Conservation (phyloP, 35 echinoderm and acorn worm genomes). For the Hemicentrotus pulcherrimus region DNA sequence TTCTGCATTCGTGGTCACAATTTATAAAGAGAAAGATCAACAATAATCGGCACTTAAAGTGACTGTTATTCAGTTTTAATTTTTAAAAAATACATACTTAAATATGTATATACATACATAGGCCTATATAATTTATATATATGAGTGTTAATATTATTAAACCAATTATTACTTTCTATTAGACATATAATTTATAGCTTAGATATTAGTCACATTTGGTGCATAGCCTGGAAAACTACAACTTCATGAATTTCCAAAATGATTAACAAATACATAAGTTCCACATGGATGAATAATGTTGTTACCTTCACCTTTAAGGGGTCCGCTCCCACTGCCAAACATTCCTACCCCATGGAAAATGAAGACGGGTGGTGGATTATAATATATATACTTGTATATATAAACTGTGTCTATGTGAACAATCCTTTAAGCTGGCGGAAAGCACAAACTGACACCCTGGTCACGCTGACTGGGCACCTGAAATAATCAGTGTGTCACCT, state of each 20-base stretch:
- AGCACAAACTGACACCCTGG: background rate
- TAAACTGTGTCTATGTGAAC: background rate
- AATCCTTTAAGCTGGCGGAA: slow-evolving; percentile 6
- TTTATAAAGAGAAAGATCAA: too few species aligned
- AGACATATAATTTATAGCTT: too few species aligned
- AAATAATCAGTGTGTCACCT: slow-evolving; percentile 34
- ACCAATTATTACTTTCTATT: too few species aligned
- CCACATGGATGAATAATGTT: background rate
- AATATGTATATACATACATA: too few species aligned
- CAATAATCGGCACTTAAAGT: too few species aligned
- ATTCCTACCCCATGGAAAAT: background rate
- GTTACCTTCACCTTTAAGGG: background rate
- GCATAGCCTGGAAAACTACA: background rate
- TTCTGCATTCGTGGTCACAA: too few species aligned
- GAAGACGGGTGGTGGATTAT: background rate
- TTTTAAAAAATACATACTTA: too few species aligned
- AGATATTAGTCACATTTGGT: background rate
- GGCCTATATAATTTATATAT: too few species aligned
- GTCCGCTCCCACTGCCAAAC: background rate
- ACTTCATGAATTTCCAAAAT: background rate
- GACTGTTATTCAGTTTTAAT: too few species aligned
- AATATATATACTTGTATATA: background rate
- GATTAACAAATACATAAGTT: background rate
- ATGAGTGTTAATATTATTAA: too few species aligned
- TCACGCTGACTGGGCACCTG: slow-evolving; percentile 39